These are phyloP conservation scores for Natator depressus DNA, from an alignment of 2,113 vertebrate genomes.

Conservation along the genomic window DNA sequence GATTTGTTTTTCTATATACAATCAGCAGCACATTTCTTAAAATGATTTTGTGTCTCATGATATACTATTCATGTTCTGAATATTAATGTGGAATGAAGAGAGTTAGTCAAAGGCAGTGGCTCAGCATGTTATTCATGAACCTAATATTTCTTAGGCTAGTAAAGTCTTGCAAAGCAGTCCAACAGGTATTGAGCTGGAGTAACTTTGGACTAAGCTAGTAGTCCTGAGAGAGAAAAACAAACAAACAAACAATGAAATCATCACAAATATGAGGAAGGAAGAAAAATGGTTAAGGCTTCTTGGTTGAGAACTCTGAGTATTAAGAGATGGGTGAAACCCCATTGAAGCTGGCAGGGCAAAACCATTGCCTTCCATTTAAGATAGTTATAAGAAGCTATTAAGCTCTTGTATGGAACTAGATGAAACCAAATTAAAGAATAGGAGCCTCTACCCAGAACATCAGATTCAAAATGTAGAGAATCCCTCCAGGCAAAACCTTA, in stretches of 20 bases:
- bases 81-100: constrained; percentile 22
- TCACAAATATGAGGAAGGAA: background rate
- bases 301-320: constrained; percentile 10
- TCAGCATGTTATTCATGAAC: constrained; percentile 6
- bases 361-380: background rate
- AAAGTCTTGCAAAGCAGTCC: background rate
- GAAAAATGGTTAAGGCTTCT: background rate
- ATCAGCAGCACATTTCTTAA: constrained; percentile 60
- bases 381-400: background rate
- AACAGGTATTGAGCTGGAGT: background rate
- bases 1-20: constrained; percentile 64
- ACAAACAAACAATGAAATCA: fast-evolving
- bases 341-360: background rate
- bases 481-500: too few species aligned
- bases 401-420: background rate
- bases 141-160: constrained; percentile 12
- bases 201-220: background rate
- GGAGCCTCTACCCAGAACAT: background rate
- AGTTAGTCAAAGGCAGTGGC: constrained; percentile 36
- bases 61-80: constrained; percentile 26
- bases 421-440: background rate
- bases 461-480: too few species aligned
- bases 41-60: constrained; percentile 24
- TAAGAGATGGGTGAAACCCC: background rate
- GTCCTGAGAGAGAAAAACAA: background rate